Percentiles rank a stretch among this genome's conserved stretches.
Evolutionary conservation across 2,797 vertebrate genomes (phyloP).

Genomic region (Catamblyrhynchus diadema): DNA sequence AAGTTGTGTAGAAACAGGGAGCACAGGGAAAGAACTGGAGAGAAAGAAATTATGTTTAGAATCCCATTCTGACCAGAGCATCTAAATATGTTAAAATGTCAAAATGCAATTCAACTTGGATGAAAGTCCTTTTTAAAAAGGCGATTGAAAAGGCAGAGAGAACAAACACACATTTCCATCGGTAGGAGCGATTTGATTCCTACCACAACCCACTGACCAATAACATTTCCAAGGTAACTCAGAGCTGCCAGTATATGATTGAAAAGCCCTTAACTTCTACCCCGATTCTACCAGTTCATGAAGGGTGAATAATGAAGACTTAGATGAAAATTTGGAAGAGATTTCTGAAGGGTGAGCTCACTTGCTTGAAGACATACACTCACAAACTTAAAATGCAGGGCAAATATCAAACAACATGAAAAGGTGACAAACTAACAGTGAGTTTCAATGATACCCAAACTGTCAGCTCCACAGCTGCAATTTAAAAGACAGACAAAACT

Average conservation of each 20-base stretch:
- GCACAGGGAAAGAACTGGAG: not conserved
- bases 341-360: not conserved
- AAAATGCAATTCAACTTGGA: not conserved
- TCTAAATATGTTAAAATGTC: not conserved
- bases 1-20: not conserved
- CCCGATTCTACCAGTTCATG: not conserved
- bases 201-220: not conserved
- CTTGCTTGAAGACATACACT: not conserved
- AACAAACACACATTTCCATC: not conserved
- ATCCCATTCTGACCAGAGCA: not conserved
- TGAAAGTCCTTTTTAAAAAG: not conserved
- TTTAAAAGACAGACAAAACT: not conserved
- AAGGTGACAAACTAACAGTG: not conserved
- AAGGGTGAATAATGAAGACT: not conserved
- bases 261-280: not conserved
- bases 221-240: not conserved
- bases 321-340: not conserved
- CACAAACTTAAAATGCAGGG: not conserved
- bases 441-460: not conserved
- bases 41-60: not conserved
- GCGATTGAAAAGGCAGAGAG: not conserved
- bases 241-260: accelerated
- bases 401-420: not conserved
- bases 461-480: not conserved
- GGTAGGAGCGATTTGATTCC: not conserved